Conservation (phyloP, 2,113 vertebrate genomes). For the Grus americana region DNA sequence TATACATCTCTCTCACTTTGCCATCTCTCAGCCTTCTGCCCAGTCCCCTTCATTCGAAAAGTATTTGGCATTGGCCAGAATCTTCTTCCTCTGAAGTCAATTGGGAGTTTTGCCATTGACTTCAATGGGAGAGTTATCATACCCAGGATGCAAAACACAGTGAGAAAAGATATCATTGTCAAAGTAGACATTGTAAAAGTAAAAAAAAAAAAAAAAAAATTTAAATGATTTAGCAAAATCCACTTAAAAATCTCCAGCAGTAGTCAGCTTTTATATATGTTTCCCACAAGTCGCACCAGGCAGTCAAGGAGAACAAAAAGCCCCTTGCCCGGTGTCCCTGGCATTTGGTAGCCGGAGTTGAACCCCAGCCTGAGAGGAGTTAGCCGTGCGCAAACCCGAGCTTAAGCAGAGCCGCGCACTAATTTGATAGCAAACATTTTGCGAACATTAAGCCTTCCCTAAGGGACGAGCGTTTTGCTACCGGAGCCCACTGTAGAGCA, state of each 20-base stretch:
- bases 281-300: background rate
- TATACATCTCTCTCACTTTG: background rate
- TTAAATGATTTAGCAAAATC: background rate
- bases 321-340: background rate
- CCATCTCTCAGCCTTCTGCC: background rate
- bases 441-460: conserved; percentile 42
- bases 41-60: background rate
- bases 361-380: conserved; percentile 14
- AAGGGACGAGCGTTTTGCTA: conserved; percentile 16
- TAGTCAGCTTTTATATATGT: background rate
- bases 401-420: conserved; percentile 13
- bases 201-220: background rate
- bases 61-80: background rate
- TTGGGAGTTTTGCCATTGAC: conserved; percentile 8
- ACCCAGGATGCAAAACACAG: background rate
- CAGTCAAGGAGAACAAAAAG: background rate
- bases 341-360: conserved; percentile 3
- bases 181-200: background rate
- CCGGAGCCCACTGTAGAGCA: background rate
- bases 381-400: background rate
- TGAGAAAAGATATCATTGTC: background rate
- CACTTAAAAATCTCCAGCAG: background rate
- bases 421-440: conserved; percentile 57
- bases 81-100: background rate
- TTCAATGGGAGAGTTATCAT: background rate